Evolutionary conservation across 64 coral and sea anemone genomes (phyloP), one percentile per base, ranked within the genome.

Genomic region (Catalaphyllia jardinei): DNA sequence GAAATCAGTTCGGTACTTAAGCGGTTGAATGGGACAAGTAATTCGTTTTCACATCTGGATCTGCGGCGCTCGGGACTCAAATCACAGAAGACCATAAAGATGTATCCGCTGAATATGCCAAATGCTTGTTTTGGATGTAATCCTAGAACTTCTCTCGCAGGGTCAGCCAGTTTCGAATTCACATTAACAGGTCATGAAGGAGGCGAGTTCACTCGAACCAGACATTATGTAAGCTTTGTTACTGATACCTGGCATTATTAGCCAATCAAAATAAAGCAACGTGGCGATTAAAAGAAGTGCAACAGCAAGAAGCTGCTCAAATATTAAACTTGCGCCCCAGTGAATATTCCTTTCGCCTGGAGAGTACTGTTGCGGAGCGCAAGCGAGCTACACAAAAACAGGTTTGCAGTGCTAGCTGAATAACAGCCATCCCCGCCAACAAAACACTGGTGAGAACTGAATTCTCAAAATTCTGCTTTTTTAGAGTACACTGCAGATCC

Each of bases 1-100:
- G 42, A 46, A 46, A 46, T 25, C 25, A 79, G 51, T 79, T 55
- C 3, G 8, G 2, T 27, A n/a, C 38, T 79, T 51, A 79, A n/a
- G 25, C 16, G 51, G n/a, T 55, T 79, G 42, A 13, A 85, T 8
- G 10, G 81, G 71, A 64, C 42, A n/a, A 83, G 38, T 22, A 69
- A 67, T 63, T 81, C 57, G 16, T 31, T 64, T 64, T 8, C 19
- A 52, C 81, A 85, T 85, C 81, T 85, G 81, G 65, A 28, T 24
- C 12, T 57, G 7, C 42, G 6, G 12, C 13, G 4, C 5, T 20
- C 30, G 33, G 29, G 29, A 85, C 46, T 3, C 22, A 50, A n/a
- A 25, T 15, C 31, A 27, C 20, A n/a, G n/a, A 71, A 2, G 81
- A 71, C 19, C 31, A 46, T 38, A 24, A 67, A 67, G 20, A 67